Conservation (phyloP, 2,797 vertebrate genomes). For the Enteromius radiatus region DNA sequence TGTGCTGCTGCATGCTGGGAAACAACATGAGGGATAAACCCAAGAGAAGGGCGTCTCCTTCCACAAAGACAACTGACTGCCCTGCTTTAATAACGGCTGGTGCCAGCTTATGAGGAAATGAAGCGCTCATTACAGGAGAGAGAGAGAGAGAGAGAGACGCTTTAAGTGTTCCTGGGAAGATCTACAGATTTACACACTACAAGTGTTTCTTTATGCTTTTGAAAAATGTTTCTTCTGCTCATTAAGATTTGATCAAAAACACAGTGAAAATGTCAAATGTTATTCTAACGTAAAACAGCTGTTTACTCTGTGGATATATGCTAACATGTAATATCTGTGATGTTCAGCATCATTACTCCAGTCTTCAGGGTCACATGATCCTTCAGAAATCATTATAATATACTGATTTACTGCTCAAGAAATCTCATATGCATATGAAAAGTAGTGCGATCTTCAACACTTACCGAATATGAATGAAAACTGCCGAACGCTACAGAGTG, state of each 20-base stretch:
- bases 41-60: constrained; percentile 15
- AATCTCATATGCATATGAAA: neutral
- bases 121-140: neutral
- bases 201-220: neutral
- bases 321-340: neutral
- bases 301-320: neutral
- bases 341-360: neutral
- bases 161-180: neutral
- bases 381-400: neutral
- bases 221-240: neutral
- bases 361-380: neutral
- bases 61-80: neutral
- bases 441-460: neutral
- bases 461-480: neutral
- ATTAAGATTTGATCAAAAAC: neutral
- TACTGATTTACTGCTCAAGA: neutral
- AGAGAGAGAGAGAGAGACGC: neutral
- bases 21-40: constrained; percentile 19
- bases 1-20: neutral
- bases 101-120: constrained; percentile 10
- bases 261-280: neutral
- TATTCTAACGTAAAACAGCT: neutral
- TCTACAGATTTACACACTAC: neutral
- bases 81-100: constrained; percentile 9
- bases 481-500: neutral